Conservation (phyloP, 92 coral and sea anemone genomes). For the Epizoanthus fatuus region DNA sequence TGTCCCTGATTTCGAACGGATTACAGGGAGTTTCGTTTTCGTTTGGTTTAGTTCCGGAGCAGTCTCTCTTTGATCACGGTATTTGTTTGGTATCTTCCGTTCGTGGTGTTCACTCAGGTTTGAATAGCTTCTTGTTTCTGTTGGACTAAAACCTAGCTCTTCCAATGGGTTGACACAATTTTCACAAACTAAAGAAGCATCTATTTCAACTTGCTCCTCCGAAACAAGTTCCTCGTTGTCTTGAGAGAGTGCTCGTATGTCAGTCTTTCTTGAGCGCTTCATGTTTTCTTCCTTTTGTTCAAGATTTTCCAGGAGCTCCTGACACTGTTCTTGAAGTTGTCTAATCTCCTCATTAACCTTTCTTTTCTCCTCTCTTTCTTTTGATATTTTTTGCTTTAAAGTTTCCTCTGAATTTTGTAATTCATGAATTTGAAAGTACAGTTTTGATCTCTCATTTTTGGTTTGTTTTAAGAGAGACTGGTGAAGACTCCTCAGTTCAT, state of each 20-base stretch:
- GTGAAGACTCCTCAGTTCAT: constrained; percentile 78
- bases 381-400: not conserved
- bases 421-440: constrained; percentile 38
- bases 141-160: not conserved
- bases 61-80: not conserved
- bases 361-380: constrained; percentile 19
- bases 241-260: not conserved
- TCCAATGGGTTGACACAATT: not conserved
- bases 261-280: not conserved
- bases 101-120: not conserved
- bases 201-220: not conserved
- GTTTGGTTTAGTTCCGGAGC: not conserved
- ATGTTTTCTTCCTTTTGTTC: constrained; percentile 3
- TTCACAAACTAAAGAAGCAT: not conserved
- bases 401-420: constrained; percentile 31
- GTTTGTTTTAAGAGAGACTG: constrained; percentile 59
- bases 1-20: constrained; percentile 28
- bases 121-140: not conserved
- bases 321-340: not conserved
- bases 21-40: not conserved
- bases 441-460: constrained; percentile 55
- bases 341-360: constrained; percentile 28
- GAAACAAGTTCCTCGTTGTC: not conserved
- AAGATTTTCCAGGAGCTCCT: constrained; percentile 35
- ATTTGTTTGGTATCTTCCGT: too few species aligned